These are phyloP conservation scores for Archaeoteleia sp. DNA, from an alignment of 2,888 invertebrate genomes.

Conservation along the genomic window DNA sequence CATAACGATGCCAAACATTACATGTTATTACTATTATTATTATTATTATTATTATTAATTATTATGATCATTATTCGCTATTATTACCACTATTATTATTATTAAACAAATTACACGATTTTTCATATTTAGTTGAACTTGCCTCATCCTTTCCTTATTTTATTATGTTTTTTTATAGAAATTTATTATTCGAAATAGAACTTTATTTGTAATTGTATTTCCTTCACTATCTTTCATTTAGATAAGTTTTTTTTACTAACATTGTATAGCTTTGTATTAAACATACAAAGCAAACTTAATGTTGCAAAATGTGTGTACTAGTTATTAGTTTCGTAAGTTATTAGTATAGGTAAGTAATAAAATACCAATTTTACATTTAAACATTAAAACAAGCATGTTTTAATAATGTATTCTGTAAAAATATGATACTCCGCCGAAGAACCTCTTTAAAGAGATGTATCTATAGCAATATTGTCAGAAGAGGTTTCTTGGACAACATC, in stretches of 20 bases:
- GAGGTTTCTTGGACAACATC: slow-evolving; percentile 6
- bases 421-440: neutral
- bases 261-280: no score
- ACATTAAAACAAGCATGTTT: no score
- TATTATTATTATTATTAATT: slow-evolving; percentile 55
- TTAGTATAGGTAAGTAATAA: no score
- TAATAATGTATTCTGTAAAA: slow-evolving; percentile 2
- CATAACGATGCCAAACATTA: slow-evolving; percentile 73
- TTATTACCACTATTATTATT: slow-evolving; percentile 57
- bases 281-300: no score
- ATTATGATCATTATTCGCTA: slow-evolving; percentile 53
- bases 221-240: no score
- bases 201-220: neutral
- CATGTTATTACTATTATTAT: slow-evolving; percentile 64
- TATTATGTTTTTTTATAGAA: neutral
- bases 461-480: neutral
- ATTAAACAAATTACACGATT: slow-evolving; percentile 63
- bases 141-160: slow-evolving; percentile 37
- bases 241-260: neutral
- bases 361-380: no score
- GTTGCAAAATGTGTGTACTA: no score
- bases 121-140: slow-evolving; percentile 58
- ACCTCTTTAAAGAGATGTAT: slow-evolving; percentile 25
- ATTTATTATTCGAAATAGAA: neutral
- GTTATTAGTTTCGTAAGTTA: no score